These are phyloP conservation scores for Eucera pruinosa DNA, from an alignment of 2,888 invertebrate genomes.

Conservation along the genomic window DNA sequence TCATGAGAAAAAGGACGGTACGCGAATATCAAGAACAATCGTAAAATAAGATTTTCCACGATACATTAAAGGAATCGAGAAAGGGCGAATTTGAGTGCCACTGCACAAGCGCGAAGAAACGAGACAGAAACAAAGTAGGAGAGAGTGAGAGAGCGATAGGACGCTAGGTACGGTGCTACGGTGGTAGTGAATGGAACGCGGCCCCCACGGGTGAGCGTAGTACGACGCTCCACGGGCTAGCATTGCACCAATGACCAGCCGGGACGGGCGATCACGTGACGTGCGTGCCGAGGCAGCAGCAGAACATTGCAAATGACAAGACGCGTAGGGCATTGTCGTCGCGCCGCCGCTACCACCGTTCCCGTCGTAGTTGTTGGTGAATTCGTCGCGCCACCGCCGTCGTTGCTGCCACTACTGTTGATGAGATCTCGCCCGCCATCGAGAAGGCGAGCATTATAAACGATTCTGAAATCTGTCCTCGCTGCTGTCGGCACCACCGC, in stretches of 20 bases:
- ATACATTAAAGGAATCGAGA: constrained; percentile 31
- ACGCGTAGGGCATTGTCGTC: constrained; percentile 79
- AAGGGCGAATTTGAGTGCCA: constrained; percentile 61
- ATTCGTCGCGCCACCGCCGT: constrained; percentile 44
- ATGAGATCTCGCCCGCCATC: constrained; percentile 55
- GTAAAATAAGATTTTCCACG: constrained; percentile 25
- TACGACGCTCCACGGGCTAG: constrained; percentile 73
- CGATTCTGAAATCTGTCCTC: constrained; percentile 48
- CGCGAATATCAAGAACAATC: background rate
- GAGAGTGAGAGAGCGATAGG: constrained; percentile 66
- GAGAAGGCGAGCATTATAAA: constrained; percentile 36
- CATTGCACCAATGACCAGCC: constrained; percentile 73
- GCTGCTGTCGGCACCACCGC: constrained; percentile 52
- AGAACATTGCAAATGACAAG: constrained; percentile 82
- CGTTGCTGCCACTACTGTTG: constrained; percentile 28
- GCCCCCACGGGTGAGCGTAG: constrained; percentile 78
- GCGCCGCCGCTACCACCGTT: constrained; percentile 61
- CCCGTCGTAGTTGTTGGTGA: constrained; percentile 52
- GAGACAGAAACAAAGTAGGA: constrained; percentile 32
- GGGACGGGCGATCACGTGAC: constrained; percentile 77
- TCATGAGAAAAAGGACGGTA: background rate
- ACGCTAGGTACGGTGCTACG: constrained; percentile 75
- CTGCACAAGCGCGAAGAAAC: constrained; percentile 55
- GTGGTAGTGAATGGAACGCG: constrained; percentile 83
- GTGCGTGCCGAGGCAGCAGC: constrained; percentile 78